Evolutionary conservation across 2,888 invertebrate genomes (phyloP).

Genomic region (Caenorhabditis sp.): DNA sequence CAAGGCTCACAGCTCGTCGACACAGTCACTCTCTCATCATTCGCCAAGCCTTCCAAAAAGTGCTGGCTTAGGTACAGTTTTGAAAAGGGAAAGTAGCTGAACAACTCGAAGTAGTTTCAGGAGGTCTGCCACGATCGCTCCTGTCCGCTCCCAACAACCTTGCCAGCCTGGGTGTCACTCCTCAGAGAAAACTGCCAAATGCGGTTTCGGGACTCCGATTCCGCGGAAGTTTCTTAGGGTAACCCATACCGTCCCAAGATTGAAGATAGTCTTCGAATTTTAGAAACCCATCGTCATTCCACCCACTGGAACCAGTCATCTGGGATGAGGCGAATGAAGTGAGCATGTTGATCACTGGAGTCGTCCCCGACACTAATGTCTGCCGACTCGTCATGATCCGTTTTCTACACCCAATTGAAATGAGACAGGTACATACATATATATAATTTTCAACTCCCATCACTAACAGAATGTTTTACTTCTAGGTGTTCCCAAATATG

Average conservation of each 20-base stretch:
- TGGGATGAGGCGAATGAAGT: constrained; percentile 28
- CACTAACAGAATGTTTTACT: neutral
- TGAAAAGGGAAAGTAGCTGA: too few species aligned
- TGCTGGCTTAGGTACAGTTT: neutral
- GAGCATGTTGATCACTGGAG: constrained; percentile 37
- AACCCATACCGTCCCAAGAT: too few species aligned
- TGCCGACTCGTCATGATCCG: constrained; percentile 44
- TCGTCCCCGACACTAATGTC: constrained; percentile 11
- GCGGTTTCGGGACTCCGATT: constrained; percentile 17
- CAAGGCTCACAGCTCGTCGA: constrained; percentile 15
- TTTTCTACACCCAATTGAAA: constrained; percentile 4
- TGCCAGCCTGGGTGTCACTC: constrained; percentile 1
- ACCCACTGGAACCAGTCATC: constrained; percentile 20
- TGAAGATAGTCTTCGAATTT: too few species aligned
- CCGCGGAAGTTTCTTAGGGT: constrained; percentile 9
- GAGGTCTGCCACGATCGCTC: constrained; percentile 22
- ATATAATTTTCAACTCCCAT: neutral
- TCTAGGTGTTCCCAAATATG: constrained; percentile 26
- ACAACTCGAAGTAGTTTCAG: too few species aligned
- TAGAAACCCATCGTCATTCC: too few species aligned
- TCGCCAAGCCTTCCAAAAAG: neutral
- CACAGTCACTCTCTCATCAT: constrained; percentile 24
- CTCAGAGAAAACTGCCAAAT: constrained; percentile 10
- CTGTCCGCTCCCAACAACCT: constrained; percentile 47
- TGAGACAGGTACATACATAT: constrained; percentile 7